A percentile compares a stretch with the other conserved stretches of the same genome.
phyloP scores from a whole-genome alignment of 2,888 invertebrate species.

The Parnassius glacialis region DNA sequence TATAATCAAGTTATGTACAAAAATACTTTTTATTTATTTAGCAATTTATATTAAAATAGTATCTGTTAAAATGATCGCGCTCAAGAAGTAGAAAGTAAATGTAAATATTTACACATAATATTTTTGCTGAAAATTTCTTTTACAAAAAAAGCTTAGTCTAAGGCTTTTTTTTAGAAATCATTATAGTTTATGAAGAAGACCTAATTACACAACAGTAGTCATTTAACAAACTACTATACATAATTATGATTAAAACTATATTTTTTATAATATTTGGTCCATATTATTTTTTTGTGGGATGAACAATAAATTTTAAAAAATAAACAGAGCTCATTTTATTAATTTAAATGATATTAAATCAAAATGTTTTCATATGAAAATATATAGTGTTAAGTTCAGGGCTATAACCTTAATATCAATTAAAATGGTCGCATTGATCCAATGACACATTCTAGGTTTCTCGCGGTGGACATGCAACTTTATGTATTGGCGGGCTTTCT shows the following conservation, averaged over 20 bases:
- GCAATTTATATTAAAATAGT: too few relatives aligned
- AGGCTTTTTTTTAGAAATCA: background rate
- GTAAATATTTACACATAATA: background rate
- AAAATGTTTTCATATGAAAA: background rate
- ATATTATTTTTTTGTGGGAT: background rate
- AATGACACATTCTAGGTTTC: constrained; percentile 43
- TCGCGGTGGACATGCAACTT: constrained; percentile 61
- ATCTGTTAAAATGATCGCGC: too few relatives aligned
- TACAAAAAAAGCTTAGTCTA: background rate
- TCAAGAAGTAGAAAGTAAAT: too few relatives aligned
- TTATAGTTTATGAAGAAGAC: background rate
- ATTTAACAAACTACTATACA: background rate
- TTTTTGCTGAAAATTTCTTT: background rate
- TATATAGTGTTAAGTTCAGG: background rate
- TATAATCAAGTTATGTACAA: background rate
- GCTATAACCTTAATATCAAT: background rate
- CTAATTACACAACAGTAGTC: background rate
- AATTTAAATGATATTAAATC: background rate
- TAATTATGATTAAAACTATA: too few relatives aligned
- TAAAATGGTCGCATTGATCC: background rate
- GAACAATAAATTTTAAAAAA: background rate
- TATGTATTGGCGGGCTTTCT: constrained; percentile 43
- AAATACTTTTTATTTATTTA: background rate
- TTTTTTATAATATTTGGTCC: background rate
- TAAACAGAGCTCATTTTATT: background rate